These are phyloP conservation scores for Micrasema minimum DNA, from an alignment of 1,140 invertebrate genomes.

Conservation along the genomic window DNA sequence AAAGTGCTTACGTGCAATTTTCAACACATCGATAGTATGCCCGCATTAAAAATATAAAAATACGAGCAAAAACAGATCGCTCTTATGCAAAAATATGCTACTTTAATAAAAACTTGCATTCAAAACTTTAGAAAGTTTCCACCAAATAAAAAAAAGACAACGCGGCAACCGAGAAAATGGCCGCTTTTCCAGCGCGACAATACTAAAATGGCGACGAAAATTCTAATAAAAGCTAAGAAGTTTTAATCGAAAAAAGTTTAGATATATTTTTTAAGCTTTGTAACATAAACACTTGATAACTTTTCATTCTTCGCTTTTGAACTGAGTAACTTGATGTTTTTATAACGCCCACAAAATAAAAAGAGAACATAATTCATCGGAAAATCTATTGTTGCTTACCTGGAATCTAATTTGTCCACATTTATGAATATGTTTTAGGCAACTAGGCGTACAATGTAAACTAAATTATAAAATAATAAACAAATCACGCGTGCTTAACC, in stretches of 20 bases:
- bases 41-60: neutral
- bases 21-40: neutral
- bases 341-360: conserved; percentile 29
- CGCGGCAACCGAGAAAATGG: conserved; percentile 69
- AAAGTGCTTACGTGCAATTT: conserved; percentile 44
- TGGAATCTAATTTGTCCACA: conserved; percentile 23
- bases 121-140: conserved; percentile 38
- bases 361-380: conserved; percentile 28
- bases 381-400: conserved; percentile 42
- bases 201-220: conserved; percentile 70
- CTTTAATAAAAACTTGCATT: neutral
- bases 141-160: conserved; percentile 59
- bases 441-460: too few species aligned
- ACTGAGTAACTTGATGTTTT: conserved; percentile 6
- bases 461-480: conserved; percentile 25
- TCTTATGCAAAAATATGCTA: neutral
- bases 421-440: conserved; percentile 12
- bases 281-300: too few species aligned
- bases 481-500: conserved; percentile 39
- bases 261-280: conserved; percentile 13
- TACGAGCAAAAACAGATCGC: neutral
- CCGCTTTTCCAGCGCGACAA: conserved; percentile 69
- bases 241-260: conserved; percentile 18
- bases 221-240: conserved; percentile 58
- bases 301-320: too few species aligned